A percentile compares a stretch with the other conserved stretches of the same genome.
Evolutionary conservation across 2,797 vertebrate species (phyloP).

Genomic region (Melanotaenia maccullochi): DNA sequence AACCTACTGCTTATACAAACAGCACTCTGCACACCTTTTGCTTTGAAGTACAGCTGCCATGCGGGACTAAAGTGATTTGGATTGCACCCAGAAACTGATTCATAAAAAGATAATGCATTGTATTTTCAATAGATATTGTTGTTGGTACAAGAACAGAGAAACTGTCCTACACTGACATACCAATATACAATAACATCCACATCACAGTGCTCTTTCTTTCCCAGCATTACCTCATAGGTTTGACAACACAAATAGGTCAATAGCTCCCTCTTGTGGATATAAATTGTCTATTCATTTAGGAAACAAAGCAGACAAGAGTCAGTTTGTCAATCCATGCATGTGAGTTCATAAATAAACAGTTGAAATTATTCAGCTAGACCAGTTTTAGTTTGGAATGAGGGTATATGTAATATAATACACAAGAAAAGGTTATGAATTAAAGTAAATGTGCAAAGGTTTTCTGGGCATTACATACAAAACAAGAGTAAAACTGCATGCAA

Average conservation of each 20-base stretch:
- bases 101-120: neutral
- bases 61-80: neutral
- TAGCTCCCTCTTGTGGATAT: conserved; percentile 39
- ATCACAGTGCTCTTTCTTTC: neutral
- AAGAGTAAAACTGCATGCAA: neutral
- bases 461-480: neutral
- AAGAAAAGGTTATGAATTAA: neutral
- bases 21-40: neutral
- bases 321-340: neutral
- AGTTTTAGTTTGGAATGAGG: neutral
- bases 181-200: neutral
- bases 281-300: neutral
- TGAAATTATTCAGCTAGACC: too few species aligned
- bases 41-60: neutral
- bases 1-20: conserved; percentile 6
- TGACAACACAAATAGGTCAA: conserved; percentile 2
- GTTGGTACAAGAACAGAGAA: neutral
- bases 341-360: neutral
- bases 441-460: neutral
- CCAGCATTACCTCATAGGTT: neutral
- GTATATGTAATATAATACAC: too few species aligned
- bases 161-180: neutral
- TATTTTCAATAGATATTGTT: neutral
- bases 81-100: neutral
- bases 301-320: neutral